Evolutionary conservation across 2,888 invertebrate genomes (phyloP), one percentile per base, ranked within the genome.

Genomic region (Cheilosia scutellata): DNA sequence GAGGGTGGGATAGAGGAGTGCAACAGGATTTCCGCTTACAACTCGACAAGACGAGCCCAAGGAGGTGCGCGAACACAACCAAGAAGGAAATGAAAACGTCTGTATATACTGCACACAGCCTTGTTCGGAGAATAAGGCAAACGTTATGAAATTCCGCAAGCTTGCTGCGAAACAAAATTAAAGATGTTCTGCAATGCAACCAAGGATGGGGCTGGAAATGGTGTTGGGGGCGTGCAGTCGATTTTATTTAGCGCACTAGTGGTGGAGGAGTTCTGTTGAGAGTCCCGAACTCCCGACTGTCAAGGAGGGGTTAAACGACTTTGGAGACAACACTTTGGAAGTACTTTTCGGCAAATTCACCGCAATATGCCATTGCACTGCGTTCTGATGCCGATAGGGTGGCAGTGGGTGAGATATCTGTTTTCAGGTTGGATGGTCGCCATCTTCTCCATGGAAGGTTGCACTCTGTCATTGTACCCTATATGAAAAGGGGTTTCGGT

Each of bases 81-180:
- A 29, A 33, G 37, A 47, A 31, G 53, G 42, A 71, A 47, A 40
- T 16, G 49, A 49, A 49, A 33, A 33, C 42, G 37, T 55, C 9
- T 55, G 6, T 71, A 31, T 44, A 71, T 25, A 76, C 55, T 33
- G 53, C 37, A 27, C 49, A 42, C 49, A 42, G 4, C 11, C 66
- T 42, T 42, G 11, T 42, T 4, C 44, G 7, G 29, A 49, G 55
- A 29, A 49, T 57, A 42, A 40, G 51, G 51, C 62, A 44, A 76
- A 68, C 86, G 62, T 86, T 80, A 86, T 72, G 72, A 80, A 86
- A 86, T 80, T 72, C 58, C 86, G n/a, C n/a, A 66, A 80, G 82
- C 77, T 72, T 42, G 76, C 62, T 72, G 72, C 62, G 66, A 72
- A 72, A 66, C 86, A 82, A 82, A 86, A 86, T 76, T 86, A 77